Percentiles rank a stretch among this genome's conserved stretches.
These are phyloP conservation scores for Philotrypesis tridentata DNA, from an alignment of 1,140 invertebrate species.

Conservation along the genomic window DNA sequence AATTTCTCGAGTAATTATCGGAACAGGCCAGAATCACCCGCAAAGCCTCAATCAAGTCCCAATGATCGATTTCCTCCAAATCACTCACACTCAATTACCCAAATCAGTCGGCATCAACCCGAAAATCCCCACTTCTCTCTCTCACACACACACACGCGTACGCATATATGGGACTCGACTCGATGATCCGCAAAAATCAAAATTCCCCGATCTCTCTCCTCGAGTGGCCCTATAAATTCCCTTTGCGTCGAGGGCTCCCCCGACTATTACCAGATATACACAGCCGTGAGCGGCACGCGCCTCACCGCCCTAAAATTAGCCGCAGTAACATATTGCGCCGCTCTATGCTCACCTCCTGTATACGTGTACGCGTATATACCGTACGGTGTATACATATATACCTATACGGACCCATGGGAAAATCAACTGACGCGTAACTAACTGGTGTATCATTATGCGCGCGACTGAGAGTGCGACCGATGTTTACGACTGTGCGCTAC, in stretches of 20 bases:
- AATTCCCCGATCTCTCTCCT: constrained; percentile 34
- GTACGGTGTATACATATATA: too few species aligned
- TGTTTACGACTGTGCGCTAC: constrained; percentile 63
- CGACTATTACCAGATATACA: background rate
- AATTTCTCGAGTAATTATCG: too few species aligned
- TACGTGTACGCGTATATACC: too few species aligned
- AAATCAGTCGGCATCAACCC: background rate
- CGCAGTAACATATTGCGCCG: constrained; percentile 69
- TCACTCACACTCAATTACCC: background rate
- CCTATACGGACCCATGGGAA: constrained; percentile 68
- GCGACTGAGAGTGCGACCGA: constrained; percentile 47
- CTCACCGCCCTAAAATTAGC: constrained; percentile 70
- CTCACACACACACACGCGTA: too few species aligned
- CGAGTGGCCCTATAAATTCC: constrained; percentile 15
- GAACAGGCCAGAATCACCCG: too few species aligned
- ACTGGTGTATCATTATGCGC: constrained; percentile 73
- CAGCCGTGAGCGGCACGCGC: constrained; percentile 39
- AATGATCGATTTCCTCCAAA: background rate
- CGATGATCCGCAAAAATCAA: constrained; percentile 41
- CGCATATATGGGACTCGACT: background rate
- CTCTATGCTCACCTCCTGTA: background rate
- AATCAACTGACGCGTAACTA: constrained; percentile 74
- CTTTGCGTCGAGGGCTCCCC: background rate
- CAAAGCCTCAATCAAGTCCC: background rate
- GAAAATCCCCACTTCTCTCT: background rate